phyloP scores from a whole-genome alignment of 2,113 vertebrate genomes.

The Siphamia tubifer region DNA sequence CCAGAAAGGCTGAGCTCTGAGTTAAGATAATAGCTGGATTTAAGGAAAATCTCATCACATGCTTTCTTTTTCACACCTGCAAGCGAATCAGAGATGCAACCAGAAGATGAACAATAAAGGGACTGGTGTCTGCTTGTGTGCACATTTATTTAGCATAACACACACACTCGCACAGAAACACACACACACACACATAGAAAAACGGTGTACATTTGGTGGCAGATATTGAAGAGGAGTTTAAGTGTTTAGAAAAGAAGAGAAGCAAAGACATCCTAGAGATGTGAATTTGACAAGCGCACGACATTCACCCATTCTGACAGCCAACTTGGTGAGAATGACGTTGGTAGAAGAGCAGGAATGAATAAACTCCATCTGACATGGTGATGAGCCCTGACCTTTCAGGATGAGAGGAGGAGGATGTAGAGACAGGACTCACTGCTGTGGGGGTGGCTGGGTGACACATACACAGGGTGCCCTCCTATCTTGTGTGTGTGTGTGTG shows the following conservation, averaged over 20 bases:
- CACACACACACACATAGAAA: background rate
- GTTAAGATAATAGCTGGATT: conserved; percentile 44
- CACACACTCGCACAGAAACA: background rate
- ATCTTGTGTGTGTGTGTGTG: background rate
- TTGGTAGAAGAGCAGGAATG: conserved; percentile 26
- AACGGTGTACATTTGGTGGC: conserved; percentile 6
- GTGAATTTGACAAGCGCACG: conserved; percentile 31
- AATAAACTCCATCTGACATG: conserved; percentile 62
- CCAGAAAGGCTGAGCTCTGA: conserved; percentile 37
- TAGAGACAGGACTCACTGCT: conserved; percentile 27
- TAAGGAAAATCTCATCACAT: conserved; percentile 35
- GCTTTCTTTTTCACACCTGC: conserved; percentile 54
- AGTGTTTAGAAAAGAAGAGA: background rate
- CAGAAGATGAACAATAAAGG: conserved; percentile 4
- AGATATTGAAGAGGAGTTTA: background rate
- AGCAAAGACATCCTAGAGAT: conserved; percentile 14
- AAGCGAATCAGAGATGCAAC: conserved; percentile 33
- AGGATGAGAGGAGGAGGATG: conserved; percentile 47
- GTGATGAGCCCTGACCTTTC: conserved; percentile 67
- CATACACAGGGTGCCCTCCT: background rate
- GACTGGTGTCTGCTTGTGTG: background rate
- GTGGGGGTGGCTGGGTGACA: conserved; percentile 43
- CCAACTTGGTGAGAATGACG: conserved; percentile 45
- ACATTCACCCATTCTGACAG: conserved; percentile 54
- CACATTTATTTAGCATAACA: background rate